A percentile compares a stretch with the other conserved stretches of the same genome.
These are phyloP conservation scores for Toxotes lorentzi DNA, from an alignment of 2,797 vertebrate genomes.

Conservation along the genomic window DNA sequence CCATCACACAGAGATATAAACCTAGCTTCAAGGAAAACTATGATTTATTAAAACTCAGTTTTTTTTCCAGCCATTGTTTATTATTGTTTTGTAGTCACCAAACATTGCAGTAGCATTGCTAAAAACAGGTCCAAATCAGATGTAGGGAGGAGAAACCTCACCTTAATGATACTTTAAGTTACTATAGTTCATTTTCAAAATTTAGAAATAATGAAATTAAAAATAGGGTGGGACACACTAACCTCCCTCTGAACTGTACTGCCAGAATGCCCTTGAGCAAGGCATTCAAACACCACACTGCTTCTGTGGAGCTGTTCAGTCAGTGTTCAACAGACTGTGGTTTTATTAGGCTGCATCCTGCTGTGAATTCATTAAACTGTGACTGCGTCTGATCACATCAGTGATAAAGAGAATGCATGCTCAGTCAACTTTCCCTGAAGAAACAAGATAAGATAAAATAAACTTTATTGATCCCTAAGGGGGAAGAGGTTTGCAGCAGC, in stretches of 20 bases:
- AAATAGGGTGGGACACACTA: background rate
- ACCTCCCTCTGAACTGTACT: background rate
- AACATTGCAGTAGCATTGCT: background rate
- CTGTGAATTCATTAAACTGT: slow-evolving; percentile 19
- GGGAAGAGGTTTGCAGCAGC: background rate
- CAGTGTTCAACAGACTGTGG: slow-evolving; percentile 18
- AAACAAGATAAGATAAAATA: slow-evolving; percentile 44
- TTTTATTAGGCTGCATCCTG: slow-evolving; percentile 28
- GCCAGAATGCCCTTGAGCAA: background rate
- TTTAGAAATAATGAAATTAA: background rate
- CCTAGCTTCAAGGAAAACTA: too few species aligned
- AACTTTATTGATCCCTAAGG: slow-evolving; percentile 56
- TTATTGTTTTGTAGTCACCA: too few species aligned
- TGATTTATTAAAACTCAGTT: too few species aligned
- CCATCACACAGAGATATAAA: too few species aligned
- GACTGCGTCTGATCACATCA: slow-evolving; percentile 45
- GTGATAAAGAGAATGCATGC: slow-evolving; percentile 19
- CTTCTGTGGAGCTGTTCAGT: background rate
- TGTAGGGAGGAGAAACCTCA: too few species aligned
- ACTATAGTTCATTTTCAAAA: background rate
- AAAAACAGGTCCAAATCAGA: too few species aligned
- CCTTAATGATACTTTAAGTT: too few species aligned
- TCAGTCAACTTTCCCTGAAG: slow-evolving; percentile 37
- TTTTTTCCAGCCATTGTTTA: too few species aligned
- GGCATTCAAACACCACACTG: slow-evolving; percentile 1